A percentile compares a stretch with the other conserved stretches of the same genome.
Evolutionary conservation across 2,113 vertebrate genomes (phyloP).

Genomic region (Vireo altiloquus): DNA sequence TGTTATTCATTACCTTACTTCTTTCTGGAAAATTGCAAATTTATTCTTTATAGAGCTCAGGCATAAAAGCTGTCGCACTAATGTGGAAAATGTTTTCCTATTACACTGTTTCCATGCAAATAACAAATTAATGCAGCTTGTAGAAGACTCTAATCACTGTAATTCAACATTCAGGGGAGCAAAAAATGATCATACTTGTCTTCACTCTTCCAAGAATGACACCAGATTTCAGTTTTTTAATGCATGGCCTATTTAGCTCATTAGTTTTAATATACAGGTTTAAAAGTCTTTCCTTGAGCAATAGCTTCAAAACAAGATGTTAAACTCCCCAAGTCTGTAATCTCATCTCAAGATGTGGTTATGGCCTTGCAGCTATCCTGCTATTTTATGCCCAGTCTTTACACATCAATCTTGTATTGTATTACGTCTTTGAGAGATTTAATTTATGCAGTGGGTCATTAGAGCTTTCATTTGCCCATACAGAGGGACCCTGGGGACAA

Average conservation of each 20-base stretch:
- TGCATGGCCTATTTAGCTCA: slow-evolving; percentile 44
- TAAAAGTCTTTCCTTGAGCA: slow-evolving; percentile 36
- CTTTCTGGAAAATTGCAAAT: slow-evolving; percentile 54
- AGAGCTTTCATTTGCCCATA: background rate
- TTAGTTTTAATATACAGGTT: slow-evolving; percentile 50
- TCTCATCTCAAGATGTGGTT: background rate
- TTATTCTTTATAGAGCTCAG: slow-evolving; percentile 51
- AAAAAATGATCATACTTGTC: slow-evolving; percentile 57
- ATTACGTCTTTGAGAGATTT: background rate
- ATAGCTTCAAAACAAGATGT: background rate
- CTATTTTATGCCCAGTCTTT: background rate
- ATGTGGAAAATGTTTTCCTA: slow-evolving; percentile 63
- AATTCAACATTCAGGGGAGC: slow-evolving; percentile 65
- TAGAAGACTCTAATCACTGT: slow-evolving; percentile 58
- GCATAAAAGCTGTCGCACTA: slow-evolving; percentile 54
- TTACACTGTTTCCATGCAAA: slow-evolving; percentile 52
- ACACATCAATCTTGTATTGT: background rate
- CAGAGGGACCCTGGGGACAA: background rate
- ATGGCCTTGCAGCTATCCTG: background rate
- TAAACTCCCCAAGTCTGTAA: background rate
- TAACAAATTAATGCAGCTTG: slow-evolving; percentile 65
- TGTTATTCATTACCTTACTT: slow-evolving; percentile 39
- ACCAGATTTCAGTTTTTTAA: slow-evolving; percentile 53
- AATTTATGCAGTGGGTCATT: slow-evolving; percentile 28
- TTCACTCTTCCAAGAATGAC: slow-evolving; percentile 46